Conservation (phyloP, 2,888 invertebrate genomes). For the Antheraea assamensis region DNA sequence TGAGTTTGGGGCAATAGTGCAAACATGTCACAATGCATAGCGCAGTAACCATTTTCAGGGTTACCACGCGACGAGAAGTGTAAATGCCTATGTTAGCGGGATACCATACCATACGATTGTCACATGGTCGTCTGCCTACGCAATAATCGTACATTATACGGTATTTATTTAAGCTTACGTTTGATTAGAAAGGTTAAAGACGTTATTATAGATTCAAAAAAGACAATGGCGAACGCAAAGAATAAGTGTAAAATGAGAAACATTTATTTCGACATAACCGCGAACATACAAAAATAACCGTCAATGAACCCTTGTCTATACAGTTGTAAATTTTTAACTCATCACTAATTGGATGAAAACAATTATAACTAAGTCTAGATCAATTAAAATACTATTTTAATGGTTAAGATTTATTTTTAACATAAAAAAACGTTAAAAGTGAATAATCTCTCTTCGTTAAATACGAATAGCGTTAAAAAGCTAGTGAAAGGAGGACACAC, state of each 20-base stretch:
- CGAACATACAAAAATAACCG: not conserved
- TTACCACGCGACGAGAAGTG: too few species aligned
- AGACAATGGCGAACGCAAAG: not conserved
- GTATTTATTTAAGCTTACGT: too few species aligned
- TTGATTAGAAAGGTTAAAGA: too few species aligned
- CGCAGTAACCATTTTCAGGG: too few species aligned
- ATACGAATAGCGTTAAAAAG: conserved; percentile 34
- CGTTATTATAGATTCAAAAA: too few species aligned
- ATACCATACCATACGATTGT: not conserved
- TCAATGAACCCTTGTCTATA: not conserved
- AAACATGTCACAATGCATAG: too few species aligned
- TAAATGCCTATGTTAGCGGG: too few species aligned
- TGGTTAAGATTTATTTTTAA: conserved; percentile 30
- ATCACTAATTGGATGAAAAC: not conserved
- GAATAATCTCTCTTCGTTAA: conserved; percentile 45
- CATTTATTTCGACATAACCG: too few species aligned
- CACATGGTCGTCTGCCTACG: too few species aligned
- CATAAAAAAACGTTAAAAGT: conserved; percentile 31
- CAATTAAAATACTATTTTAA: conserved; percentile 23
- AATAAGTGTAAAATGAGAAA: not conserved
- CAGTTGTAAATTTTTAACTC: not conserved
- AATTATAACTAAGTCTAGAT: not conserved
- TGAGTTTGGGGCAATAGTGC: too few species aligned
- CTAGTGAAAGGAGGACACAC: conserved; percentile 42
- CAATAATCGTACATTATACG: too few species aligned